Base-by-base conservation (phyloP, 2,888 invertebrate species). In the Melikaiella ostensackeni region DNA sequence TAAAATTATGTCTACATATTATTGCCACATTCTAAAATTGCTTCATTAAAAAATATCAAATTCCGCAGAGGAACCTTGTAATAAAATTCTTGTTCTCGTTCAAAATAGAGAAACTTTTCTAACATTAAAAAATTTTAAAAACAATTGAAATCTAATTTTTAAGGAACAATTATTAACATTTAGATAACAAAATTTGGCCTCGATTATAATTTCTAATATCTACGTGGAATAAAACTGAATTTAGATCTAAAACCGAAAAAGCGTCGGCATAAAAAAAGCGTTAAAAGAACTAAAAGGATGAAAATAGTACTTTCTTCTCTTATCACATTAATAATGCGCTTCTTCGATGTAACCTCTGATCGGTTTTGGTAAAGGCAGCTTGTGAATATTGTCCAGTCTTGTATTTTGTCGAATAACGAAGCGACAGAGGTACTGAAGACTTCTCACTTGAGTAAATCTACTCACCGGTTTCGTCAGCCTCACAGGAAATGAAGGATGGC, bases 401-500 rank as follows among this genome's bases (percentile, higher is more conserved):
- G 94, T 94, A 87, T 93, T 93, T 85, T 95, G 94, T 84, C 96
- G 93, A 83, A 96, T 95, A 35, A 95, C 95, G 89, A 96, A 95
- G 64, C 96, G 93, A 87, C 96, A 95, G 74, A 96, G 92, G 91
- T 95, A 95, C 90, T 96, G 95, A 84, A 96, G 91, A 57, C 95
- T 94, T 81, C 95, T 93, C 80, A 95, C 94, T 91, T 95, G 94
- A 35, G 94, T 94, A 87, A 96, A 96, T 76, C 96, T 93, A 76
- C 96, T 96, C 42, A 96, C 93, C 9, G 96, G 96, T 88, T 95
- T 94, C 33, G 95, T 95, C 42, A 96, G 92, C 79, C 96, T 93
- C 33, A 96, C 96, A 8, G 96, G 95, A 91, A 95, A 95, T 78
- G 95, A 94, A 16, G 95, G 95, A 82, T 94, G 93, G 84, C 94